Conservation (phyloP, 2,113 vertebrate genomes). For the Myotis davidii region DNA sequence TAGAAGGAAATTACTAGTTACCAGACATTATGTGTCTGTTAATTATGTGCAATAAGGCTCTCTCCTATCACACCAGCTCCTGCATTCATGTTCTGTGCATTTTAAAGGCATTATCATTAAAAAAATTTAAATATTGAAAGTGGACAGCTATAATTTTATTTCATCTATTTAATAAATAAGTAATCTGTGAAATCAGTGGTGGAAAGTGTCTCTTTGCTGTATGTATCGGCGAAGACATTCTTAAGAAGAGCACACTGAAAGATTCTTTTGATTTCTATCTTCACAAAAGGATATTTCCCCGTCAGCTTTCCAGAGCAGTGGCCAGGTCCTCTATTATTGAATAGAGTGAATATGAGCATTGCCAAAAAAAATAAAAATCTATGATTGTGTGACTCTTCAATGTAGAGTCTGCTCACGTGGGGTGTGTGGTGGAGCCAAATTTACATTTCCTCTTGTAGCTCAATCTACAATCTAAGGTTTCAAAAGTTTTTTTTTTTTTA, state of each 20-base stretch:
- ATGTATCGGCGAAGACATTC: constrained; percentile 48
- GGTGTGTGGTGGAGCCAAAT: constrained; percentile 32
- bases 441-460: constrained; percentile 69
- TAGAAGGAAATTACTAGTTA: constrained; percentile 96
- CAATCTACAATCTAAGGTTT: constrained; percentile 77
- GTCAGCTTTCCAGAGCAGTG: constrained; percentile 65
- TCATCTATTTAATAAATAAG: constrained; percentile 81
- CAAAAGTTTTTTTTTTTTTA: constrained; percentile 62
- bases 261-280: constrained; percentile 66
- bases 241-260: constrained; percentile 51
- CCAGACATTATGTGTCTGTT: constrained; percentile 93
- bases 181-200: constrained; percentile 63
- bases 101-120: constrained; percentile 85
- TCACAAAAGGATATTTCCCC: constrained; percentile 69
- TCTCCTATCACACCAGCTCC: constrained; percentile 87
- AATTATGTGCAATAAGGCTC: constrained; percentile 90
- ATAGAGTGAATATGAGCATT: constrained; percentile 39
- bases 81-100: constrained; percentile 84
- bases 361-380: neutral
- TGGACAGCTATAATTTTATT: constrained; percentile 80
- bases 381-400: neutral
- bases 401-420: constrained; percentile 67
- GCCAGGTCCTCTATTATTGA: constrained; percentile 53
- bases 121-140: constrained; percentile 85
- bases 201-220: constrained; percentile 76